Percentiles rank a stretch among this genome's conserved stretches.
These are phyloP conservation scores for Hyperoplus lanceolatus DNA, from an alignment of 2,797 vertebrate species.

Conservation along the genomic window DNA sequence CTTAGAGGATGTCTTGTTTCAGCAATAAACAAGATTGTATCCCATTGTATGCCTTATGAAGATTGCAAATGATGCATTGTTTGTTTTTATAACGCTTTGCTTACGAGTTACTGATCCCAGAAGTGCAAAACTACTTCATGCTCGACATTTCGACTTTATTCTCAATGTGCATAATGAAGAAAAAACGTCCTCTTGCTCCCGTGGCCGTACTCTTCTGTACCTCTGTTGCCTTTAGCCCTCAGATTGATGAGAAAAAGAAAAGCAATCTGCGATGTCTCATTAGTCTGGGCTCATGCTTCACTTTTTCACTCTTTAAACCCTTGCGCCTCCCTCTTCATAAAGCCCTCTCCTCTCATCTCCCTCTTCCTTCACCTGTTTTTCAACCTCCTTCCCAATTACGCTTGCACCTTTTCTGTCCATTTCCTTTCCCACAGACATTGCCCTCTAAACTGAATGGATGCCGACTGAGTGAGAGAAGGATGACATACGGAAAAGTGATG, in stretches of 20 bases:
- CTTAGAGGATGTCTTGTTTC: too few relatives aligned
- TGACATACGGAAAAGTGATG: conserved; percentile 1
- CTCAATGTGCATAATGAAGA: too few relatives aligned
- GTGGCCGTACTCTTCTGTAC: background rate
- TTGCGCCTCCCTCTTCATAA: conserved; percentile 27
- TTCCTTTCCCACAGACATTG: conserved; percentile 23
- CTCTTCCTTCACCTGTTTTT: conserved; percentile 31
- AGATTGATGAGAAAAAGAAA: conserved; percentile 55
- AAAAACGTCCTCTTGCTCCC: too few relatives aligned
- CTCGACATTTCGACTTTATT: too few relatives aligned
- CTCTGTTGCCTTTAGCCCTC: conserved; percentile 53
- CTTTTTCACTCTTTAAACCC: conserved; percentile 12
- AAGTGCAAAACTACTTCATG: too few relatives aligned
- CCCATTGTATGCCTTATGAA: too few relatives aligned
- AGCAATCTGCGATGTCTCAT: conserved; percentile 44
- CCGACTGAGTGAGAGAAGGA: conserved; percentile 12
- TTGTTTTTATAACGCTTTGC: too few relatives aligned
- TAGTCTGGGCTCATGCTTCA: conserved; percentile 56
- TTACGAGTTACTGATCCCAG: too few relatives aligned
- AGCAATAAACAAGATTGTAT: too few relatives aligned
- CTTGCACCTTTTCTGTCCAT: conserved; percentile 17
- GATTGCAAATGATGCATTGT: too few relatives aligned
- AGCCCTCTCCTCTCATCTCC: conserved; percentile 9
- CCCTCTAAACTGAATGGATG: conserved; percentile 16
- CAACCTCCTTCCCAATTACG: conserved; percentile 49